Conservation (phyloP, 2,113 vertebrate genomes). For the Morphnarchus princeps region DNA sequence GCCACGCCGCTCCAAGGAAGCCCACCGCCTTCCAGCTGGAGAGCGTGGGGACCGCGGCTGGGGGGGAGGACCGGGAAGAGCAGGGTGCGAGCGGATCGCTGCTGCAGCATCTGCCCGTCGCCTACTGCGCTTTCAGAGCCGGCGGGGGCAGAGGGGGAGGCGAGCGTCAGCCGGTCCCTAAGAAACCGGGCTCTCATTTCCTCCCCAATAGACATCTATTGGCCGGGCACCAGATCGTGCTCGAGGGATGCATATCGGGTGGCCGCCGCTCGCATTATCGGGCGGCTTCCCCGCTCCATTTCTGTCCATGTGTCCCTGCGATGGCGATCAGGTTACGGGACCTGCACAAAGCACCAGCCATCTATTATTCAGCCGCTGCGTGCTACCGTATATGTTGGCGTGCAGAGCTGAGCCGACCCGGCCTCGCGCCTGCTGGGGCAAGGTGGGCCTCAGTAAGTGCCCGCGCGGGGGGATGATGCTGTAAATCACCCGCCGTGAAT, state of each 20-base stretch:
- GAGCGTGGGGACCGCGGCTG: not conserved
- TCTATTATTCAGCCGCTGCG: conserved; percentile 59
- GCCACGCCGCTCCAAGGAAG: accelerated
- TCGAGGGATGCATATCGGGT: conserved; percentile 55
- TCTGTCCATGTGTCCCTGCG: conserved; percentile 11
- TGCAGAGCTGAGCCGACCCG: not conserved
- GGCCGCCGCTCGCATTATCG: conserved; percentile 35
- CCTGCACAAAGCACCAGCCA: conserved; percentile 54
- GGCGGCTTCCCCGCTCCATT: conserved; percentile 33
- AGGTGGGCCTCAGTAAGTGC: not conserved
- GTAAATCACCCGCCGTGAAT: not conserved
- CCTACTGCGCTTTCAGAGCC: not conserved
- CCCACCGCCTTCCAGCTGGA: not conserved
- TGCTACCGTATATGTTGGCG: not conserved
- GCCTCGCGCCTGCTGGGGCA: not conserved
- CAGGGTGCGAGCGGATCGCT: not conserved
- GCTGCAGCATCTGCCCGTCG: not conserved
- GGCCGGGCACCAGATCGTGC: conserved; percentile 58
- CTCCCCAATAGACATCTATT: not conserved
- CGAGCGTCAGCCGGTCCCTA: not conserved
- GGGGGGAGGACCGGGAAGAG: not conserved
- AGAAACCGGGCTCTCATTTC: conserved; percentile 29
- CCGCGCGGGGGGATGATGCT: not conserved
- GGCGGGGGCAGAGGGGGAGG: not conserved
- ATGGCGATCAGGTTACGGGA: conserved; percentile 48